A percentile compares a stretch with the other conserved stretches of the same genome.
Conservation (phyloP, 2,113 vertebrate species). For the Melierax canorus region DNA sequence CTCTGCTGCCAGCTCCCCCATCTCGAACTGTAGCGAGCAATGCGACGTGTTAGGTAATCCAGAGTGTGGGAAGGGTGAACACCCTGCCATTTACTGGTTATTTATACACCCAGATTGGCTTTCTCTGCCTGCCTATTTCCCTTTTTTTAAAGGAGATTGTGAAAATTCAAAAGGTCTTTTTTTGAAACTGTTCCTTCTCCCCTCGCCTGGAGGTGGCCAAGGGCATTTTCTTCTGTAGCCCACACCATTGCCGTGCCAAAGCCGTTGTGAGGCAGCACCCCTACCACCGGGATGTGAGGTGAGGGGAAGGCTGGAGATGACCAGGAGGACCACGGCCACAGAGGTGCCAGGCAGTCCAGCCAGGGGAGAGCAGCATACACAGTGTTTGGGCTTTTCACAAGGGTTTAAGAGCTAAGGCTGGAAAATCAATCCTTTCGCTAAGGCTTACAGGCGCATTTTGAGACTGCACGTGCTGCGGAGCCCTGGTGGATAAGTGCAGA, state of each 20-base stretch:
- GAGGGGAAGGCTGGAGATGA: not conserved
- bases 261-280: not conserved
- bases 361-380: not conserved
- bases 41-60: not conserved
- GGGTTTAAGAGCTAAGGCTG: not conserved
- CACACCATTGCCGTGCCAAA: rapidly evolving
- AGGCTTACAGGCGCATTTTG: not conserved
- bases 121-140: not conserved
- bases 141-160: not conserved
- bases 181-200: not conserved
- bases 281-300: not conserved
- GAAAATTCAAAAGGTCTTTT: not conserved
- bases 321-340: not conserved
- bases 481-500: not conserved
- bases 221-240: not conserved
- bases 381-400: not conserved
- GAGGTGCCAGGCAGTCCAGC: not conserved
- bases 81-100: constrained; percentile 44
- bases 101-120: constrained; percentile 20
- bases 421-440: not conserved
- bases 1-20: constrained; percentile 20
- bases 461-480: not conserved
- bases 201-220: not conserved
- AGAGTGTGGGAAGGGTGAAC: constrained; percentile 27
- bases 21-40: not conserved